Percentiles rank a stretch among this genome's conserved stretches.
Evolutionary conservation across 2,797 vertebrate genomes (phyloP).

Genomic region (Nannoperca obscura): DNA sequence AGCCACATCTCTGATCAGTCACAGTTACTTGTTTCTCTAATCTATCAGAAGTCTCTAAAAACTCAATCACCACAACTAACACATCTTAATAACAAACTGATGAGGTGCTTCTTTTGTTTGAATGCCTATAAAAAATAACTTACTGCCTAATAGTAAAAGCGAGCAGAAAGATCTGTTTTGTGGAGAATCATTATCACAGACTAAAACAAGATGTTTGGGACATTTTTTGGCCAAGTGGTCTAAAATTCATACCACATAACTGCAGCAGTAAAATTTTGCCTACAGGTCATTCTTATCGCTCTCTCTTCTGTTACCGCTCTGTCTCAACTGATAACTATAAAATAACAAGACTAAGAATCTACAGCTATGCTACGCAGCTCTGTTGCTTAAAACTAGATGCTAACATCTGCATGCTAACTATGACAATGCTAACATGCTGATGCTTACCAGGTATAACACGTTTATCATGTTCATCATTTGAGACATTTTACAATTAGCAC

Average conservation of each 20-base stretch:
- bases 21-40: slow-evolving; percentile 47
- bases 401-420: not conserved
- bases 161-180: slow-evolving; percentile 34
- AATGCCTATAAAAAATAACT: slow-evolving; percentile 58
- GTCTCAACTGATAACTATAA: not conserved
- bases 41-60: slow-evolving; percentile 43
- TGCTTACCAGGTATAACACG: not conserved
- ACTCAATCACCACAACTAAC: slow-evolving; percentile 65
- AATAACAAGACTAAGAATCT: not conserved
- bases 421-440: not conserved
- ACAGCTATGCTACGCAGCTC: not conserved
- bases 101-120: slow-evolving; percentile 60
- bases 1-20: slow-evolving; percentile 47
- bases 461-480: not conserved
- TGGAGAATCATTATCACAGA: slow-evolving; percentile 4
- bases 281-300: not conserved
- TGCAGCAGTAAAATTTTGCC: not conserved
- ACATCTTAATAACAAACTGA: slow-evolving; percentile 67
- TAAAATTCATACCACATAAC: not conserved
- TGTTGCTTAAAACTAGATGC: not conserved
- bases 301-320: not conserved
- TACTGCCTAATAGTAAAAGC: slow-evolving; percentile 48
- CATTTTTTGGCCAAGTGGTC: not conserved
- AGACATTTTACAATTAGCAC: not conserved
- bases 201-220: not conserved